Base-by-base conservation (phyloP, 35 echinoderm and acorn worm species). In the Stichopus chloronotus region DNA sequence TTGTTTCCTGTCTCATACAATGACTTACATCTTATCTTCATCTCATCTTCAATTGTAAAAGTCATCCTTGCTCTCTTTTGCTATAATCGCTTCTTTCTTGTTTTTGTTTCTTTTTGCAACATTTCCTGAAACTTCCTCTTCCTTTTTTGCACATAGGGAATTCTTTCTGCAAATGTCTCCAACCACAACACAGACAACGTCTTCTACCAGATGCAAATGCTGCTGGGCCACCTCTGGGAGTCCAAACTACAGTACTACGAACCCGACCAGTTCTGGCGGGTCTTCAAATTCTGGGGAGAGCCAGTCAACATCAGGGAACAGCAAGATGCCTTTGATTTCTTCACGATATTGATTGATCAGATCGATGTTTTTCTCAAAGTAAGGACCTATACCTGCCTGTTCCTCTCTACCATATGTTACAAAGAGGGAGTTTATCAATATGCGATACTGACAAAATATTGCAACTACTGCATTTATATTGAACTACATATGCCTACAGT, bases 261-360 rank as follows among this genome's bases (percentile, higher is more conserved):
- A 63, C 97, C 97, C 3, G 97, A 99, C 53, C 87, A 87, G 56
- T 99, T 99, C 79, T 99, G 97, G 97, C 81, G 76, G 79, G 95
- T 96, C 59, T 99, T 99, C 92, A 99, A 99, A 63, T 91, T 99
- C 14, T 99, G 97, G 97, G 97, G 97, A 13, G 92, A 99, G 71
- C 97, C 97, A 19, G 97, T 99, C 9, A 99, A 99, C 90, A 94
- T 99, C 92, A 69, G 97, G 20, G 97, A 99, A 87, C 97, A 99
- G 81, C 97, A 99, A 87, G 97, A 99, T 94, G 97, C 97, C 65
- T 99, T 99, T 95, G 97, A 99, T 58, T 99, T 99, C 94, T 99
- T 99, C 88, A 99, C 97, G 56, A 96, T 95, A 23, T 63, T 99
- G 14, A 99, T 95, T 8, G 97, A 99, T 83, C 97, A 99, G 72